phyloP scores from a whole-genome alignment of 2,113 vertebrate species.

The Catharus fuscescens region DNA sequence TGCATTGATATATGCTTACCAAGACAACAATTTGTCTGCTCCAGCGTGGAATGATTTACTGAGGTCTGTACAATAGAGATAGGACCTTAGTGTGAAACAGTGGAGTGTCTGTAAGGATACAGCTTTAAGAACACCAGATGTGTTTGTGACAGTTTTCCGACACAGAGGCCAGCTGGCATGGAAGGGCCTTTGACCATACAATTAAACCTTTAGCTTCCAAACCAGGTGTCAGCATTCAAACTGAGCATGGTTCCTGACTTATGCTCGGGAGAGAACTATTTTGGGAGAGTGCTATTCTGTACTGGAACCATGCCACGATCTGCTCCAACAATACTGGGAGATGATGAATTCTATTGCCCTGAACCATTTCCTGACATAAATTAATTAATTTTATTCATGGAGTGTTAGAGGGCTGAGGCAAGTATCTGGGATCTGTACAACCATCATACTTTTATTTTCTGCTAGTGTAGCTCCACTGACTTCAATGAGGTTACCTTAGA shows the following conservation, averaged over 20 bases:
- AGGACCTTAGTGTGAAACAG: background rate
- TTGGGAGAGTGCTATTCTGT: background rate
- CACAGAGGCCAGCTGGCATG: background rate
- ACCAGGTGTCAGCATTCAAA: slow-evolving; percentile 17
- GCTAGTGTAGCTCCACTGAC: background rate
- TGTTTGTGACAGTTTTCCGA: background rate
- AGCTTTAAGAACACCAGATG: background rate
- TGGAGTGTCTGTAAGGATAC: background rate
- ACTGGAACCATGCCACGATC: background rate
- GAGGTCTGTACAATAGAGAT: background rate
- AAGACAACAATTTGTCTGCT: background rate
- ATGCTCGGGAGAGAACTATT: background rate
- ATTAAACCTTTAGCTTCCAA: slow-evolving; percentile 1
- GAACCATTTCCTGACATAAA: background rate
- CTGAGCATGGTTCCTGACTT: background rate
- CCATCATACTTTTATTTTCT: background rate
- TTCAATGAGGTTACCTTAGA: background rate
- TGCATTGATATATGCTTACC: background rate
- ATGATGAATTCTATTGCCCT: background rate
- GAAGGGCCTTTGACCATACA: background rate
- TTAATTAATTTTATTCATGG: background rate
- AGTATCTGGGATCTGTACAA: background rate
- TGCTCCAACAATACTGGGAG: background rate
- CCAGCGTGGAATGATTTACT: background rate
- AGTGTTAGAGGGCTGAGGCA: background rate